These are phyloP conservation scores for Volucella bombylans DNA, from an alignment of 2,888 invertebrate species.

Conservation along the genomic window DNA sequence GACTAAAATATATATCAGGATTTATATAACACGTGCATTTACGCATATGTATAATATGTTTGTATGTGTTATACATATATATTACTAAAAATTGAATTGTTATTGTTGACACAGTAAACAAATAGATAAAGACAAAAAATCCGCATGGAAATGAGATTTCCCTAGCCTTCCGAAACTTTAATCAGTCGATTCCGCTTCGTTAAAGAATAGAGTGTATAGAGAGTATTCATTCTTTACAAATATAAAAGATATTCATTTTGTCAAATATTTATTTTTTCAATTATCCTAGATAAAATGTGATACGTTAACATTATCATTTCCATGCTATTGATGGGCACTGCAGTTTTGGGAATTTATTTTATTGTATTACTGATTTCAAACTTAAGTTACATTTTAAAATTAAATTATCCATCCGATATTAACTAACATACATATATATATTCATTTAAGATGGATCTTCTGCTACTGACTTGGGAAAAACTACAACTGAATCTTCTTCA, in stretches of 20 bases:
- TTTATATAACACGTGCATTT: too few relatives aligned
- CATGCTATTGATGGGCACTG: slow-evolving; percentile 25
- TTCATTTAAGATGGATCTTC: slow-evolving; percentile 22
- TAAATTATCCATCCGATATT: not conserved
- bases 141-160: slow-evolving; percentile 5
- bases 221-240: not conserved
- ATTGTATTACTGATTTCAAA: slow-evolving; percentile 53
- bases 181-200: slow-evolving; percentile 35
- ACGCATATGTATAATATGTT: too few relatives aligned
- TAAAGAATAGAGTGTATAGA: not conserved
- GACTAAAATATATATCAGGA: too few relatives aligned
- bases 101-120: slow-evolving; percentile 6
- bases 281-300: slow-evolving; percentile 20
- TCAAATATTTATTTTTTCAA: not conserved
- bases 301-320: slow-evolving; percentile 17
- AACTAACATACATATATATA: not conserved
- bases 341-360: slow-evolving; percentile 44
- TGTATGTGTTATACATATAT: too few relatives aligned
- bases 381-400: slow-evolving; percentile 27
- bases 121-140: slow-evolving; percentile 34
- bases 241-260: not conserved
- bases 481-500: not conserved
- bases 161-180: slow-evolving; percentile 6
- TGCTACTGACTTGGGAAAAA: not conserved
- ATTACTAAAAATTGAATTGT: slow-evolving; percentile 11